These are phyloP conservation scores for Eubucco bourcierii DNA, from an alignment of 2,113 vertebrate species.

Conservation along the genomic window DNA sequence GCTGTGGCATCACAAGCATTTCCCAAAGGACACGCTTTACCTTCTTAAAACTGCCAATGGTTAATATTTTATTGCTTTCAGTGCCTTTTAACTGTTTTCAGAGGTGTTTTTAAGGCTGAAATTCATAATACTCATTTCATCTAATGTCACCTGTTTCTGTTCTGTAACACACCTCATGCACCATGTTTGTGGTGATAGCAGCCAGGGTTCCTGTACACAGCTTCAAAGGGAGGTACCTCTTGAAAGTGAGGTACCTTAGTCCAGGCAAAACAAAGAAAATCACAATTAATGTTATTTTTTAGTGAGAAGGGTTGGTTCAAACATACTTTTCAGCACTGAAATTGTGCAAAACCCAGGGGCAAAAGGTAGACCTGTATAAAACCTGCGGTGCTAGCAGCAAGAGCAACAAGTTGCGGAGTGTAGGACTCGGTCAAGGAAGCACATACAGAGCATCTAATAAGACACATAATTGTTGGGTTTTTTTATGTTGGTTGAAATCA, in stretches of 20 bases:
- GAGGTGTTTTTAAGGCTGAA: slow-evolving; percentile 42
- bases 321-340: background rate
- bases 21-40: background rate
- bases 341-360: background rate
- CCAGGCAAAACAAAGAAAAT: background rate
- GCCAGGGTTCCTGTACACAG: background rate
- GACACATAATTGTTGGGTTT: background rate
- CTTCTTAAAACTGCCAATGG: slow-evolving; percentile 51
- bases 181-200: background rate
- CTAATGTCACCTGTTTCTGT: background rate
- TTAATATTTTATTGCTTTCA: slow-evolving; percentile 59
- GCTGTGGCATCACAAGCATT: slow-evolving; percentile 33
- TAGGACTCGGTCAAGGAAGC: background rate
- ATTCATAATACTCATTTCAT: slow-evolving; percentile 19
- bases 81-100: slow-evolving; percentile 52
- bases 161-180: background rate
- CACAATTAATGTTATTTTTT: background rate
- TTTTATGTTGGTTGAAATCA: background rate
- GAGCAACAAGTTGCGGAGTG: background rate
- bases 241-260: background rate
- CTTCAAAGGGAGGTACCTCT: background rate
- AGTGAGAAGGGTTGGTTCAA: background rate
- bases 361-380: background rate
- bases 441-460: background rate
- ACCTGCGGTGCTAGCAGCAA: background rate